phyloP scores from a whole-genome alignment of 23 tunicate genomes.

The Corella eumyota region DNA sequence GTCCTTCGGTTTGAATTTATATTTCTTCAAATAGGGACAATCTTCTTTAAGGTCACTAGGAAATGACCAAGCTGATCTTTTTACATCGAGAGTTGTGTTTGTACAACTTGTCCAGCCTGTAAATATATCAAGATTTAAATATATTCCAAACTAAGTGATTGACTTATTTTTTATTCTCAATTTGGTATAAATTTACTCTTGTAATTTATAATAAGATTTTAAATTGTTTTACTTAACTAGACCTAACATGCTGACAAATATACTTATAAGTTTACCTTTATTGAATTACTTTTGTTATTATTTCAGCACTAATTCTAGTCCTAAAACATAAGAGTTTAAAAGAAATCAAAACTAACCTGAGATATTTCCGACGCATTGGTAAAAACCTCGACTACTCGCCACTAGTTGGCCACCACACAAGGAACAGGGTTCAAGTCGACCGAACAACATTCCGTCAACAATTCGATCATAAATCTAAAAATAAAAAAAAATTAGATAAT shows the following conservation, averaged over 20 bases:
- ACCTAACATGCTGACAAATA: too few species aligned
- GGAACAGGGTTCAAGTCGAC: constrained; percentile 55
- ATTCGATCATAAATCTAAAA: constrained; percentile 40
- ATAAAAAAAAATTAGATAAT: not conserved
- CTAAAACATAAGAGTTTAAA: too few species aligned
- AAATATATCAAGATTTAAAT: too few species aligned
- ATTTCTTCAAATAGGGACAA: constrained; percentile 46
- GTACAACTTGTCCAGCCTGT: constrained; percentile 87
- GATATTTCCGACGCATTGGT: constrained; percentile 63
- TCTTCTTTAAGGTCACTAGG: constrained; percentile 40
- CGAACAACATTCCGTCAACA: constrained; percentile 88
- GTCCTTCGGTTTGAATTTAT: constrained; percentile 48
- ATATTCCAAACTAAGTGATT: too few species aligned
- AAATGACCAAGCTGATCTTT: constrained; percentile 36
- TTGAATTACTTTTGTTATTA: too few species aligned
- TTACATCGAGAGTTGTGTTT: constrained; percentile 23
- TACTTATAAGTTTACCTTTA: too few species aligned
- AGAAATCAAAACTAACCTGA: too few species aligned
- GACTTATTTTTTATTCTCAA: too few species aligned
- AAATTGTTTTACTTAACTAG: too few species aligned
- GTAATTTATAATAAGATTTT: too few species aligned
- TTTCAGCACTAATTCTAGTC: too few species aligned
- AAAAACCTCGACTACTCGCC: constrained; percentile 54
- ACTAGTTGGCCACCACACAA: constrained; percentile 52
- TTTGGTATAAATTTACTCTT: too few species aligned